Base-by-base conservation (phyloP, 2,888 invertebrate genomes). In the Incurvaria masculella region DNA sequence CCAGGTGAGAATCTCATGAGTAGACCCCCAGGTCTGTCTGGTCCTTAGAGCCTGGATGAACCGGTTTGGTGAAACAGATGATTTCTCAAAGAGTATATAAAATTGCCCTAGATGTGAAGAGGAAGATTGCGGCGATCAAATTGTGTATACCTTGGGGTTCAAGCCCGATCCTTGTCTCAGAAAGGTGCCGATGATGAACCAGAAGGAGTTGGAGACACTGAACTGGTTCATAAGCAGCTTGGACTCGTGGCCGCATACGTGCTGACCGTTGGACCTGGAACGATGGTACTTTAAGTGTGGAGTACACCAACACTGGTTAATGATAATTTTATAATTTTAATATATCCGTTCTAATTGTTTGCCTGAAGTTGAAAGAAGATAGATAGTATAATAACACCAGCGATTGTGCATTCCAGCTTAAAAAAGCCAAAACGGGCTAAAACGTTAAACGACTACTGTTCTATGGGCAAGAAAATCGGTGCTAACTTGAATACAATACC, bases 161-260 rank as follows among this genome's bases (percentile, higher is more conserved):
- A 94, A 79, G 52, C 92, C 93, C 51, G 92, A 92, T 53, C 94
- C 95, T 71, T 96, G 96, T 62, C 96, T 90, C 82, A 97, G 86
- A 60, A 97, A 87, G 21, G 95, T 95, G 21, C 97, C 97, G 41
- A 96, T 93, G 56, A 93, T 91, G 79, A 97, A 97, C 96, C 96
- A 97, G 75, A 97, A 91, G 57, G 94, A 92, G 76, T 97, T 97
- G 61, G 95, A 92, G 47, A 98, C 87, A 55, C 91, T 94, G 81
- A 99, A 99, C 79, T 97, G 96, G 69, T 97, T 97, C 63, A 95
- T 94, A 55, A 93, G 83, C 53, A 92, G 83, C 69, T 94, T 93
- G 42, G 87, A 87, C 62, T 91, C 88, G 55, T 87, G 87, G 17
- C 88, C 85, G 61, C 91, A 91, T 1, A 90, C 87, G 62, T 91